A percentile compares a stretch with the other conserved stretches of the same genome.
These are phyloP conservation scores for Bombus sylvicola DNA, from an alignment of 1,140 invertebrate genomes.

Conservation along the genomic window DNA sequence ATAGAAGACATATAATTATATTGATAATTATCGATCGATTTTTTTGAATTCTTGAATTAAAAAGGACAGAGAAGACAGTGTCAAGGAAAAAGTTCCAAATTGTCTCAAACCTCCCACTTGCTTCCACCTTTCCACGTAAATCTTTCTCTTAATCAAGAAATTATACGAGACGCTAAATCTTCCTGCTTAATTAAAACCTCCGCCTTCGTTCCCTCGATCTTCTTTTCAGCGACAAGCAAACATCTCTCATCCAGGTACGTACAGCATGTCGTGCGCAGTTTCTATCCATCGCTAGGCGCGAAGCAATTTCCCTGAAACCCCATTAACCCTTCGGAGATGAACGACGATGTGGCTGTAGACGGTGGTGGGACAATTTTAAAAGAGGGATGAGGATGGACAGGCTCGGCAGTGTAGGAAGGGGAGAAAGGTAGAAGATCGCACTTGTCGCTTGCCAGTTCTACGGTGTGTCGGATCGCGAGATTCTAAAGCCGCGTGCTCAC, in stretches of 20 bases:
- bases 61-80: no score
- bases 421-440: constrained; percentile 54
- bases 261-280: constrained; percentile 49
- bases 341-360: constrained; percentile 53
- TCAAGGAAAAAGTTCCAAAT: no score
- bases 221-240: background rate
- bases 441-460: constrained; percentile 63
- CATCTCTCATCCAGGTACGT: background rate
- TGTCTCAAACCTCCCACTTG: no score
- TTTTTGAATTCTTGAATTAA: no score
- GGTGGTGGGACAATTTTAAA: constrained; percentile 33
- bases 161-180: background rate
- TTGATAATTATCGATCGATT: no score
- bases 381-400: constrained; percentile 50
- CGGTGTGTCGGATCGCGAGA: constrained; percentile 32
- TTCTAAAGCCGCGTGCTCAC: constrained; percentile 9
- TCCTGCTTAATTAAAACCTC: no score
- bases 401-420: background rate
- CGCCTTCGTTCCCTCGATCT: background rate
- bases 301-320: constrained; percentile 73
- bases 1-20: no score
- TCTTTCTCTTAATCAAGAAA: background rate
- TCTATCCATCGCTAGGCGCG: constrained; percentile 68
- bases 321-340: constrained; percentile 73
- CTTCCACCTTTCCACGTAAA: background rate